Evolutionary conservation across 2,888 invertebrate genomes (phyloP).

Genomic region (Dasypolia templi): DNA sequence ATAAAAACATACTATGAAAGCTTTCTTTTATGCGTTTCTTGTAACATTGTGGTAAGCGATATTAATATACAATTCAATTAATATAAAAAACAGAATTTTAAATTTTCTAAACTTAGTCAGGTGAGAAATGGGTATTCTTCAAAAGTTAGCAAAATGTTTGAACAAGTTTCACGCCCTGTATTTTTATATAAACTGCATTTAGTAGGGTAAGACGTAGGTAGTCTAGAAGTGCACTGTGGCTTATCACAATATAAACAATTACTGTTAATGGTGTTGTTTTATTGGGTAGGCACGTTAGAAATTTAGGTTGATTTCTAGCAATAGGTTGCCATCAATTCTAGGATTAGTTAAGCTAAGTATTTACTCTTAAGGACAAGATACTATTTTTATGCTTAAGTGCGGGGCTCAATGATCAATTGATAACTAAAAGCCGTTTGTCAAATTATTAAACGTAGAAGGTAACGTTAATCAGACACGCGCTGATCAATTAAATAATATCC

Average conservation of each 20-base stretch:
- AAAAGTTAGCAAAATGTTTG: not conserved
- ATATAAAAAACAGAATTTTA: too few relatives aligned
- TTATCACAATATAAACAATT: not conserved
- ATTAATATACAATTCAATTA: too few relatives aligned
- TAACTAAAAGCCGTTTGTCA: conserved; percentile 2
- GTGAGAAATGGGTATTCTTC: too few relatives aligned
- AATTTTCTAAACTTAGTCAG: too few relatives aligned
- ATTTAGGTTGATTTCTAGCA: not conserved
- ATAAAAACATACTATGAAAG: too few relatives aligned
- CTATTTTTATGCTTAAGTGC: not conserved
- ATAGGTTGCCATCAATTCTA: not conserved
- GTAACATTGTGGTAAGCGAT: too few relatives aligned
- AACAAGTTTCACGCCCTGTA: not conserved
- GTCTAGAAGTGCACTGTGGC: not conserved
- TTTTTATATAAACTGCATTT: not conserved
- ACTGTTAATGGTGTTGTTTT: not conserved
- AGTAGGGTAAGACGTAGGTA: not conserved
- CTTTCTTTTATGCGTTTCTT: too few relatives aligned
- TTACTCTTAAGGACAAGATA: not conserved
- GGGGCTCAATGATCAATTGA: not conserved
- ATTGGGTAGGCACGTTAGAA: not conserved
- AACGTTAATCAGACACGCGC: not conserved
- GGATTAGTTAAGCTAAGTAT: not conserved
- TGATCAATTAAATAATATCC: not conserved
- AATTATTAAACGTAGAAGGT: conserved; percentile 2